Evolutionary conservation across 2,113 vertebrate genomes (phyloP).

Genomic region (Elephantulus edwardii): DNA sequence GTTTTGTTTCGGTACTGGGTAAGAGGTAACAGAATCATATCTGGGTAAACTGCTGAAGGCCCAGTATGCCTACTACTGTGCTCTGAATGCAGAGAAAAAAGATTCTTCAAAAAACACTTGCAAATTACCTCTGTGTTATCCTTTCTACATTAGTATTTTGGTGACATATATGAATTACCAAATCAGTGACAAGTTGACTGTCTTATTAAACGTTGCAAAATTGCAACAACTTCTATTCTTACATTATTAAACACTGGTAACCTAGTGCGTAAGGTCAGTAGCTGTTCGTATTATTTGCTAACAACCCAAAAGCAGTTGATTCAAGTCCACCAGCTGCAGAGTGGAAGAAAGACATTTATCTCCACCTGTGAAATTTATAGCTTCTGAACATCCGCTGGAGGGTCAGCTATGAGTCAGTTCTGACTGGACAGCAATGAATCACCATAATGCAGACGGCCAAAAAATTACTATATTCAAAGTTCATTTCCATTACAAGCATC

Average conservation of each 20-base stretch:
- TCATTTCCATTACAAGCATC: neutral
- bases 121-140: neutral
- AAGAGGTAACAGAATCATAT: neutral
- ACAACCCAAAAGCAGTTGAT: too few relatives aligned
- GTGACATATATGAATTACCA: neutral
- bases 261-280: too few relatives aligned
- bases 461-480: neutral
- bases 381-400: too few relatives aligned
- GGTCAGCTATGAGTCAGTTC: too few relatives aligned
- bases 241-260: neutral
- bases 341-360: too few relatives aligned
- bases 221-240: neutral
- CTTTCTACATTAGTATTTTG: constrained; percentile 5
- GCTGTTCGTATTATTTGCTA: too few relatives aligned
- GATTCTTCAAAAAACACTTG: neutral
- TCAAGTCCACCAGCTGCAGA: too few relatives aligned
- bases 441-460: neutral
- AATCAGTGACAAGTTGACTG: neutral
- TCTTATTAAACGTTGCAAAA: neutral
- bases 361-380: too few relatives aligned
- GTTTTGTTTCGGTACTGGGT: too few relatives aligned
- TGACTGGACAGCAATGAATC: too few relatives aligned
- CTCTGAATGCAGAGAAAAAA: neutral
- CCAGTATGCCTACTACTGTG: neutral
- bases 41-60: neutral